Conservation (phyloP, 2,888 invertebrate species). For the Nyleta sp. region DNA sequence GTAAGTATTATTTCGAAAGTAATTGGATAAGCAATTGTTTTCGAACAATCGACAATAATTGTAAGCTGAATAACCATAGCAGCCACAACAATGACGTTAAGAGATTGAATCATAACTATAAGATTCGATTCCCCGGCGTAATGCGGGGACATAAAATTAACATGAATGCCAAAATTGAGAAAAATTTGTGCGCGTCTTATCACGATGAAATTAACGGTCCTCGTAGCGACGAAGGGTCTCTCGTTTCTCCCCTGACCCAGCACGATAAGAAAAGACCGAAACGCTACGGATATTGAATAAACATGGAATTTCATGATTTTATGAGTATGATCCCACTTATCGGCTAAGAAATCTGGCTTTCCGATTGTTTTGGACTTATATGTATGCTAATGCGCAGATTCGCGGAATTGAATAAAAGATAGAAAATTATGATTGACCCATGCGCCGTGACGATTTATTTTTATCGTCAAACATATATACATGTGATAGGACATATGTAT, state of each 20-base stretch:
- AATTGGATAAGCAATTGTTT: slow-evolving; percentile 33
- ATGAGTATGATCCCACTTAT: slow-evolving; percentile 76
- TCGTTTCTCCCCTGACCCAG: slow-evolving; percentile 66
- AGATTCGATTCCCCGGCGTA: slow-evolving; percentile 20
- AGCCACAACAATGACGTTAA: slow-evolving; percentile 7
- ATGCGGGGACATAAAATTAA: slow-evolving; percentile 48
- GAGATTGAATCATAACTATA: slow-evolving; percentile 45
- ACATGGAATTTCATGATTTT: slow-evolving; percentile 82
- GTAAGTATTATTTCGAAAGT: slow-evolving; percentile 32
- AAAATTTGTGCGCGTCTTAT: slow-evolving; percentile 64
- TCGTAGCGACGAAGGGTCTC: slow-evolving; percentile 50
- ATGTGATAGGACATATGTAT: neutral
- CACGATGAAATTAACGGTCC: slow-evolving; percentile 69
- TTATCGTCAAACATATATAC: slow-evolving; percentile 36
- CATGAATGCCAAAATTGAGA: slow-evolving; percentile 44
- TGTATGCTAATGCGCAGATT: slow-evolving; percentile 78
- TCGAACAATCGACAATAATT: slow-evolving; percentile 30
- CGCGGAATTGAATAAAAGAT: slow-evolving; percentile 81
- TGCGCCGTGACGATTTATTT: slow-evolving; percentile 42
- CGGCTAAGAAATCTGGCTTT: slow-evolving; percentile 70
- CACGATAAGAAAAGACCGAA: slow-evolving; percentile 60
- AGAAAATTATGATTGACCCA: slow-evolving; percentile 79
- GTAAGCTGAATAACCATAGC: slow-evolving; percentile 13
- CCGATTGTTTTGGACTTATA: slow-evolving; percentile 75
- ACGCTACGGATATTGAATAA: slow-evolving; percentile 79